Conservation (phyloP, 2,797 vertebrate genomes). For the Poeciliopsis turneri region DNA sequence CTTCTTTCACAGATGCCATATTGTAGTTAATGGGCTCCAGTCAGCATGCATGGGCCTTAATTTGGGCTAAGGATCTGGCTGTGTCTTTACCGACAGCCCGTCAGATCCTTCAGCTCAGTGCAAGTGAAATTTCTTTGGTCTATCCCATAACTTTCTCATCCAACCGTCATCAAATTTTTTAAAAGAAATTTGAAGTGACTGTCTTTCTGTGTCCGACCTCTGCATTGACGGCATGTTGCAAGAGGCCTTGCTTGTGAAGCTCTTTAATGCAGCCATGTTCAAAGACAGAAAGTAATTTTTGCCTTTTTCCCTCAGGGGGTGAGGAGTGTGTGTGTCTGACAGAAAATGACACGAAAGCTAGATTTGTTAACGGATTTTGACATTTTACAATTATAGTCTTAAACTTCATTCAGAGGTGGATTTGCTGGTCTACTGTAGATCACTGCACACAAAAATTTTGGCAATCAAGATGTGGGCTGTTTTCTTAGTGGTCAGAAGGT, state of each 20-base stretch:
- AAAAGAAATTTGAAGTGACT: background rate
- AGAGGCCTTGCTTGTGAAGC: background rate
- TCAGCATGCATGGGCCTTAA: background rate
- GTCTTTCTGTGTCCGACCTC: background rate
- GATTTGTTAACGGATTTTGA: background rate
- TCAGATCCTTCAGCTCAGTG: background rate
- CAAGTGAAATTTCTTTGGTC: background rate
- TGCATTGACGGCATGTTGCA: background rate
- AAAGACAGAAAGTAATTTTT: slow-evolving; percentile 2
- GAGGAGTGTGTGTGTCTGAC: background rate
- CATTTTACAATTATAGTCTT: background rate
- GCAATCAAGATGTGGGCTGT: too few relatives aligned
- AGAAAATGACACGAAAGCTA: slow-evolving; percentile 1
- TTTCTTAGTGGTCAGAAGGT: too few relatives aligned
- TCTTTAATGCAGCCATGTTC: background rate
- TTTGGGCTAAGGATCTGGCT: background rate
- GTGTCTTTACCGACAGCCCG: background rate
- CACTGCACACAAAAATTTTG: too few relatives aligned
- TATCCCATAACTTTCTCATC: background rate
- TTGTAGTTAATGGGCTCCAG: background rate
- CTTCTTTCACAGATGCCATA: background rate
- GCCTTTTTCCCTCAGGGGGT: background rate
- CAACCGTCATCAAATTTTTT: background rate
- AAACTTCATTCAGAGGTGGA: background rate
- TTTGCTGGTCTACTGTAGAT: too few relatives aligned